Conservation (phyloP, 2,888 invertebrate species). For the Aromia moschata region DNA sequence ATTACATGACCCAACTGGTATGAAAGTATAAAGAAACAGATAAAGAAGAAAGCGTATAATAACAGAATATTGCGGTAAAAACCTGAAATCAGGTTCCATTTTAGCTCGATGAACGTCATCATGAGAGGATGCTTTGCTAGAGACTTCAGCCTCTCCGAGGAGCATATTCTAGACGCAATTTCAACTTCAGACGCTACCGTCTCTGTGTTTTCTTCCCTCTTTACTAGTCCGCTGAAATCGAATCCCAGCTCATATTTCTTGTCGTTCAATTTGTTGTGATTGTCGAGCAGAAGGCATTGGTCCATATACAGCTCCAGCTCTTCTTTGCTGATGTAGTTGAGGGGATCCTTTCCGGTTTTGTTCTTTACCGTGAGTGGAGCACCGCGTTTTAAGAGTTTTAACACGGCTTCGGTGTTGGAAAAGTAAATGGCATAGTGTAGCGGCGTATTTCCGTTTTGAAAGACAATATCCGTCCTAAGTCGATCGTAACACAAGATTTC, state of each 20-base stretch:
- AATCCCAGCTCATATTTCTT: conserved; percentile 13
- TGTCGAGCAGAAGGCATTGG: conserved; percentile 3
- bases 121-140: conserved; percentile 11
- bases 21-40: neutral
- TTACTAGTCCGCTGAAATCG: conserved; percentile 9
- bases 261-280: neutral
- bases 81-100: conserved; percentile 3
- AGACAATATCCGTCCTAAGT: conserved; percentile 1
- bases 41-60: neutral
- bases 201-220: neutral
- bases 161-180: conserved; percentile 2
- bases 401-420: conserved; percentile 6
- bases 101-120: conserved; percentile 3
- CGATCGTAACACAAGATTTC: conserved; percentile 13
- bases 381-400: conserved; percentile 13
- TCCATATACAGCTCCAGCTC: conserved; percentile 12
- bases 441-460: conserved; percentile 13
- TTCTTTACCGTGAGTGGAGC: conserved; percentile 5
- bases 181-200: conserved; percentile 2
- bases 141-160: conserved; percentile 1
- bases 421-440: conserved; percentile 14
- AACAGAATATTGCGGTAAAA: conserved; percentile 4
- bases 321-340: conserved; percentile 14
- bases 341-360: conserved; percentile 2
- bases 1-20: conserved; percentile 1